A percentile compares a stretch with the other conserved stretches of the same genome.
phyloP scores from a whole-genome alignment of 2,888 invertebrate genomes.

The Argyresthia albistria region DNA sequence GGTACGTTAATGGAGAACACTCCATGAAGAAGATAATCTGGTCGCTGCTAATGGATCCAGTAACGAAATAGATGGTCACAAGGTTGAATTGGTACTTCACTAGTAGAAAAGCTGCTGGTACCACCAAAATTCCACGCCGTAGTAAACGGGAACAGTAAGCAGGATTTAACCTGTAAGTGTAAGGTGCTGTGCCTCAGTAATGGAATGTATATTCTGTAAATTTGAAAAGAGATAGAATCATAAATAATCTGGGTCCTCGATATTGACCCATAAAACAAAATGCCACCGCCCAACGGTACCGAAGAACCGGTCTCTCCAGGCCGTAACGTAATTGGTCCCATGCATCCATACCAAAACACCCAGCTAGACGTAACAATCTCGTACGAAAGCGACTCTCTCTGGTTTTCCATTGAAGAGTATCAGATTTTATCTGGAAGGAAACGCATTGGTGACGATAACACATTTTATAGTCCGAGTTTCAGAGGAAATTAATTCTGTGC shows the following conservation, averaged over 20 bases:
- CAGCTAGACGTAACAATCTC: neutral
- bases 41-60: neutral
- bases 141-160: constrained; percentile 21
- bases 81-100: no score
- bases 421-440: neutral
- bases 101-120: no score
- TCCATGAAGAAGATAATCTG: no score
- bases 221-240: no score
- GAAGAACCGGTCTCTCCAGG: constrained; percentile 29
- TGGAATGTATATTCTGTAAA: no score
- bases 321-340: constrained; percentile 17
- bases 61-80: constrained; percentile 12
- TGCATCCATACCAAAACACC: neutral
- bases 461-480: no score
- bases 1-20: neutral
- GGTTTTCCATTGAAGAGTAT: neutral
- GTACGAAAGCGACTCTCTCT: neutral
- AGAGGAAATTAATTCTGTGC: no score
- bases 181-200: no score
- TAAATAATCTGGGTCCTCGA: no score
- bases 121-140: no score
- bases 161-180: no score
- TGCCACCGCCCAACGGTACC: constrained; percentile 38
- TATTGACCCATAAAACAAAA: constrained; percentile 39
- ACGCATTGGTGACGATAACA: no score